Evolutionary conservation across 2,113 vertebrate species (phyloP).

Genomic region (Scartelaos histophorus): DNA sequence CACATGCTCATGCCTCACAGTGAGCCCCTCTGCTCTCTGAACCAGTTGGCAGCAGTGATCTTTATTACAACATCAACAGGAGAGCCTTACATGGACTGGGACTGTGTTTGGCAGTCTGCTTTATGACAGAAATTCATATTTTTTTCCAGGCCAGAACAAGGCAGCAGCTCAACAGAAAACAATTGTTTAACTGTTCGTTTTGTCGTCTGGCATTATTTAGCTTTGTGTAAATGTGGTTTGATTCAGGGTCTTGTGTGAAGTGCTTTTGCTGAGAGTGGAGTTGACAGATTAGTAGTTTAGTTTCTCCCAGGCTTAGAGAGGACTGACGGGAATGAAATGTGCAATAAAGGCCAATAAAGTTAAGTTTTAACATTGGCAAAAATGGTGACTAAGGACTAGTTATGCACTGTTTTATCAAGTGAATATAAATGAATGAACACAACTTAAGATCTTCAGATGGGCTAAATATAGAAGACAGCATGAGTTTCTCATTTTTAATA

Average conservation of each 20-base stretch:
- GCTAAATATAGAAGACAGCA: too few species aligned
- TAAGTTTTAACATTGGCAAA: too few species aligned
- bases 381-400: too few species aligned
- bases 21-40: constrained; percentile 44
- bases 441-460: too few species aligned
- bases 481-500: too few species aligned
- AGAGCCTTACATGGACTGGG: constrained; percentile 61
- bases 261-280: constrained; percentile 11
- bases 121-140: constrained; percentile 25
- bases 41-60: constrained; percentile 58
- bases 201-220: constrained; percentile 7
- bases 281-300: constrained; percentile 11
- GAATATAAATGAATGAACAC: too few species aligned
- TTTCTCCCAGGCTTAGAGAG: too few species aligned
- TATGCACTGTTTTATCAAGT: too few species aligned
- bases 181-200: constrained; percentile 41
- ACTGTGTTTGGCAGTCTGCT: constrained; percentile 54
- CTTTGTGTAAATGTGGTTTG: background rate
- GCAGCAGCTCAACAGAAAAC: constrained; percentile 20
- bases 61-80: constrained; percentile 67
- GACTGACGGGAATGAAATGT: too few species aligned
- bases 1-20: constrained; percentile 59
- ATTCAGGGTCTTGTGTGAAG: constrained; percentile 18
- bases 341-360: too few species aligned
- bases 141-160: constrained; percentile 43